phyloP scores from a whole-genome alignment of 2,888 invertebrate genomes.

The Philereme vetulata region DNA sequence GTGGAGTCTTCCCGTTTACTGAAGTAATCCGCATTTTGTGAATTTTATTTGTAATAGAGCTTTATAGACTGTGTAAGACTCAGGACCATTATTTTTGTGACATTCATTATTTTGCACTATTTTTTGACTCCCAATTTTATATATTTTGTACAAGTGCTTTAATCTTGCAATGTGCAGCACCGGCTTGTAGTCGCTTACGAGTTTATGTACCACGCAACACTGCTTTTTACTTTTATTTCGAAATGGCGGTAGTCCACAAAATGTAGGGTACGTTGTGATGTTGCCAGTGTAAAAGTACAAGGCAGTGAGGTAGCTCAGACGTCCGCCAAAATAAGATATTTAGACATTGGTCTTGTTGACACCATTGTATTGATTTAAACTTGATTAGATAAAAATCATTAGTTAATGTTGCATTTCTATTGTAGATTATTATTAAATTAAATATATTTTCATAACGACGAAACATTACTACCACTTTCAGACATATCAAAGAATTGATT shows the following conservation, averaged over 20 bases:
- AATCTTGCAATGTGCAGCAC: constrained; percentile 68
- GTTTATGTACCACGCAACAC: constrained; percentile 51
- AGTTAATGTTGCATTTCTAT: constrained; percentile 37
- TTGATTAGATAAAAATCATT: constrained; percentile 21
- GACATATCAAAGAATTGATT: constrained; percentile 37
- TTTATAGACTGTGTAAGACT: constrained; percentile 80
- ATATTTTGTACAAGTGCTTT: constrained; percentile 61
- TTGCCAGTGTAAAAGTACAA: constrained; percentile 20
- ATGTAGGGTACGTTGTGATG: neutral
- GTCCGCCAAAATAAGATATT: constrained; percentile 35
- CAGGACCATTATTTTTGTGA: constrained; percentile 78
- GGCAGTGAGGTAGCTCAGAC: constrained; percentile 21
- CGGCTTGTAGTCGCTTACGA: constrained; percentile 73
- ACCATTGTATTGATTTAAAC: constrained; percentile 16
- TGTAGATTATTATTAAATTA: constrained; percentile 20
- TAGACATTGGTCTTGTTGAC: constrained; percentile 1
- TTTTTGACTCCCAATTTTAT: constrained; percentile 56
- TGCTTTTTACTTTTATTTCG: constrained; percentile 45
- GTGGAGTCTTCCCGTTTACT: constrained; percentile 53
- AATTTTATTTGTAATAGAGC: constrained; percentile 70
- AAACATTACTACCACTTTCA: constrained; percentile 29
- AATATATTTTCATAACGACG: constrained; percentile 13
- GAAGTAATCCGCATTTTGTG: constrained; percentile 56
- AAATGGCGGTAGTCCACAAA: constrained; percentile 40
- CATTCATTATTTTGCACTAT: constrained; percentile 64